Conservation (phyloP, 1,140 invertebrate genomes). For the Onthophagus taurus region DNA sequence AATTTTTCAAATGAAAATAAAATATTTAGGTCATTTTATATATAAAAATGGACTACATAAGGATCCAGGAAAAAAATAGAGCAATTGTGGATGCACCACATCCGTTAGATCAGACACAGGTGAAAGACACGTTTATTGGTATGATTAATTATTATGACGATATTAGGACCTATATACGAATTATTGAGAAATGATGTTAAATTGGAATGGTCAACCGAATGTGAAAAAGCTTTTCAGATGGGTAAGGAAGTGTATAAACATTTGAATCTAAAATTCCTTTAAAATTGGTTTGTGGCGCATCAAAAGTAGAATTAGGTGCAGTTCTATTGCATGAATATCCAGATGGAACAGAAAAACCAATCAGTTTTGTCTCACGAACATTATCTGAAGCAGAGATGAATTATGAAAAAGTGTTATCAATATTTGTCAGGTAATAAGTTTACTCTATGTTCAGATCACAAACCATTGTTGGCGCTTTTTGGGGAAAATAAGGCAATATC, state of each 20-base stretch:
- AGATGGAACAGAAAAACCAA: slow-evolving; percentile 31
- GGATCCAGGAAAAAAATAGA: slow-evolving; percentile 26
- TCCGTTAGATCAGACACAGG: too few relatives aligned
- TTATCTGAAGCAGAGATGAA: slow-evolving; percentile 38
- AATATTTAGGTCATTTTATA: slow-evolving; percentile 35
- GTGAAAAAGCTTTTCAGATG: too few relatives aligned
- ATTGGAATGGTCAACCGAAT: too few relatives aligned
- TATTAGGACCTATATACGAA: too few relatives aligned
- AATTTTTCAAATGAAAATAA: slow-evolving; percentile 20
- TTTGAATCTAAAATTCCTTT: slow-evolving; percentile 17
- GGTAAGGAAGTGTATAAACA: too few relatives aligned
- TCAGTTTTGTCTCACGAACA: slow-evolving; percentile 38
- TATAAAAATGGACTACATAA: slow-evolving; percentile 28
- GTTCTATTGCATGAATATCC: slow-evolving; percentile 15
- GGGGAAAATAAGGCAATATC: slow-evolving; percentile 25
- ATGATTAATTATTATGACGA: too few relatives aligned
- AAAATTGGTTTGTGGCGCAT: slow-evolving; percentile 21
- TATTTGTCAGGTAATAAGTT: too few relatives aligned
- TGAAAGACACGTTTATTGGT: slow-evolving; percentile 32
- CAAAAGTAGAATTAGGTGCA: slow-evolving; percentile 19
- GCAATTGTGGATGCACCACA: slow-evolving; percentile 22
- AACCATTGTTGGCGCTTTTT: slow-evolving; percentile 34
- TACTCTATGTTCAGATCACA: too few relatives aligned
- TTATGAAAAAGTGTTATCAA: too few relatives aligned
- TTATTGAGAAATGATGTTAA: too few relatives aligned